Base-by-base conservation (phyloP, 2,888 invertebrate genomes). In the Allacma fusca region DNA sequence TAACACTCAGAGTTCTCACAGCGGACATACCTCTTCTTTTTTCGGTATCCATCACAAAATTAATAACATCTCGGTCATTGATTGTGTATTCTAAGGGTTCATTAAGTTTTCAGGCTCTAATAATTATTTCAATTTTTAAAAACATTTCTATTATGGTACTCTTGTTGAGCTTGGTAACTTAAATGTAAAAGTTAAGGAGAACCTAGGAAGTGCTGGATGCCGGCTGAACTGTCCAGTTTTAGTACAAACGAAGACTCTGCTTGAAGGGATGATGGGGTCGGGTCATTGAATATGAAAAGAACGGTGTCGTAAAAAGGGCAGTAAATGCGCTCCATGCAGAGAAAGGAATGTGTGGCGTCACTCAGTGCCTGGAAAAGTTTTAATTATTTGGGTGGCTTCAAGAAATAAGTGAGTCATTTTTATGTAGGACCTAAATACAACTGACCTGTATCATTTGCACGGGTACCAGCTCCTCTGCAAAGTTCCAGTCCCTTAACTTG, bases 301-400 rank as follows among this genome's bases (percentile, higher is more conserved):
- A 81, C n/a, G 0, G 83, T 81, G 69, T 83, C 83, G 71, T 81
- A 83, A 77, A 83, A 81, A 19, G 83, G 83, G 62, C 81, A 81
- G 67, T 83, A 83, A 79, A 83, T 81, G 23, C 81, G 65, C 62
- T 83, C 81, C 83, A 83, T 78, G 29, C 80, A 81, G 4, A 83
- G 65, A 67, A 81, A 83, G 16, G 78, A 76, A 7, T 75, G 70
- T 1, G 78, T 29, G 0, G 81, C 78, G 44, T 81, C 78, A 72
- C 78, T 80, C 21, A 83, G 40, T 9, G 64, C 65, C 72, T 77
- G 24, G 1, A 5, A 65, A n/a, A 29, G 21, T 68, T 16, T 13
- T 16, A 29, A 34, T 69, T 28, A 34, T 29, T 29, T 21, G 9
- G n/a, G 9, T 23, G 4, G 21, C 5, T 4, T 34, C 4, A 34